phyloP scores from a whole-genome alignment of 2,113 vertebrate species.

The Oceanodroma tethys region DNA sequence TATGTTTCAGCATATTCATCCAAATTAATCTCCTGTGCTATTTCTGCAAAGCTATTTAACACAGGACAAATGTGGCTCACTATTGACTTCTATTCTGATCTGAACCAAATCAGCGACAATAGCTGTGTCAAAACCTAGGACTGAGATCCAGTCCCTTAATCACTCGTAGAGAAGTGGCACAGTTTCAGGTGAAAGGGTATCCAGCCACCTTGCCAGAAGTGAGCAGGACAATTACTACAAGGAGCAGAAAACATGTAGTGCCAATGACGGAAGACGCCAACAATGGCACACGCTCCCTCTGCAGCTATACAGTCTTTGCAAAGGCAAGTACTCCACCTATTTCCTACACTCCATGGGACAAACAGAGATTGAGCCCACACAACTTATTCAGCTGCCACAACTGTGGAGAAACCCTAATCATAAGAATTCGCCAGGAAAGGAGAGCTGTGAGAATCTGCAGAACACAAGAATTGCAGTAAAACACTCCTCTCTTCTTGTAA shows the following conservation, averaged over 20 bases:
- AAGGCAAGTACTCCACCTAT: neutral
- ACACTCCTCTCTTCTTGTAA: neutral
- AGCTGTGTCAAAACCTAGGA: neutral
- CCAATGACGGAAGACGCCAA: neutral
- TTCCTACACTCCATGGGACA: neutral
- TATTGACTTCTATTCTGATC: neutral
- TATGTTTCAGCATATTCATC: neutral
- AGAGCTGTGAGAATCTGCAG: neutral
- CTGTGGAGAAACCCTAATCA: neutral
- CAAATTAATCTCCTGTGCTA: neutral
- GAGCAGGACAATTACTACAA: neutral
- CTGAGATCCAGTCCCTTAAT: neutral
- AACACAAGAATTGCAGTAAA: neutral
- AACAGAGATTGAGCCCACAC: neutral
- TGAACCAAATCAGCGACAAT: neutral
- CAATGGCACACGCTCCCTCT: neutral
- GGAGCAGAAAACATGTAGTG: rapidly evolving
- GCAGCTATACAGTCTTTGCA: neutral
- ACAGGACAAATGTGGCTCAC: neutral
- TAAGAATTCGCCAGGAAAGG: neutral
- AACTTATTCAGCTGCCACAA: neutral
- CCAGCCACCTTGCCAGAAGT: neutral
- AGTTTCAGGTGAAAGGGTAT: neutral
- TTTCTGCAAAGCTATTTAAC: neutral
- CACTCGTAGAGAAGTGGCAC: neutral